A percentile compares a stretch with the other conserved stretches of the same genome.
Evolutionary conservation across 2,888 invertebrate species (phyloP).

Genomic region (Melinaea marsaeus): DNA sequence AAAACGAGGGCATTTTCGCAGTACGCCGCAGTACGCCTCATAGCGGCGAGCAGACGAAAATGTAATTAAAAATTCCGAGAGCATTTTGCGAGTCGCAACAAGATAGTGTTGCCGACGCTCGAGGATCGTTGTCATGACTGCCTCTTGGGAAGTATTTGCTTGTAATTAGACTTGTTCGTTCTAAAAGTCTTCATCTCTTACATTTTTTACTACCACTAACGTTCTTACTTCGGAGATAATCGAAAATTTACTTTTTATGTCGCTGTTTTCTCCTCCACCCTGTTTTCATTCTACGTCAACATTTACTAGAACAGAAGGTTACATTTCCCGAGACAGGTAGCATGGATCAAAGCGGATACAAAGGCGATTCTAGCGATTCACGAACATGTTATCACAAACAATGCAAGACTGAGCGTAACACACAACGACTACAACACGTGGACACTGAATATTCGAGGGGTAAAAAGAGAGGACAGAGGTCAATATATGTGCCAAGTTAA

Average conservation of each 20-base stretch:
- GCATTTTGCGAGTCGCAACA: slow-evolving; percentile 74
- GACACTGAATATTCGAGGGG: slow-evolving; percentile 92
- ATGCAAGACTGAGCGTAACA: slow-evolving; percentile 91
- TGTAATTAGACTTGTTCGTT: slow-evolving; percentile 72
- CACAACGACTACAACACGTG: slow-evolving; percentile 96
- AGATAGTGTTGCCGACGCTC: slow-evolving; percentile 71
- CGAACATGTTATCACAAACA: slow-evolving; percentile 95
- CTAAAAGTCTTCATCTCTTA: slow-evolving; percentile 59
- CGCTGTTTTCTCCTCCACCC: not conserved
- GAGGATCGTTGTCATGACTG: slow-evolving; percentile 70
- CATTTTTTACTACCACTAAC: slow-evolving; percentile 48
- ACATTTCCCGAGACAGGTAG: slow-evolving; percentile 81
- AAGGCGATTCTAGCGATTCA: slow-evolving; percentile 95
- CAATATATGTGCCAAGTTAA: slow-evolving; percentile 97
- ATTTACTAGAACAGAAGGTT: slow-evolving; percentile 16
- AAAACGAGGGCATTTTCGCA: slow-evolving; percentile 69
- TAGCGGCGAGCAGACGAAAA: slow-evolving; percentile 75
- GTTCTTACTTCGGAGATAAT: slow-evolving; percentile 38
- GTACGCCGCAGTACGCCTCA: slow-evolving; percentile 63
- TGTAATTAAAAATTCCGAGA: slow-evolving; percentile 78
- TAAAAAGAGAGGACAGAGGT: slow-evolving; percentile 91
- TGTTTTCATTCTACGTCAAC: slow-evolving; percentile 4
- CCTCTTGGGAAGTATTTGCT: slow-evolving; percentile 72
- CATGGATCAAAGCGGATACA: slow-evolving; percentile 96
- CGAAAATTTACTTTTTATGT: slow-evolving; percentile 44